Base-by-base conservation (phyloP, 2,888 invertebrate genomes). In the Andricus quercusramuli region DNA sequence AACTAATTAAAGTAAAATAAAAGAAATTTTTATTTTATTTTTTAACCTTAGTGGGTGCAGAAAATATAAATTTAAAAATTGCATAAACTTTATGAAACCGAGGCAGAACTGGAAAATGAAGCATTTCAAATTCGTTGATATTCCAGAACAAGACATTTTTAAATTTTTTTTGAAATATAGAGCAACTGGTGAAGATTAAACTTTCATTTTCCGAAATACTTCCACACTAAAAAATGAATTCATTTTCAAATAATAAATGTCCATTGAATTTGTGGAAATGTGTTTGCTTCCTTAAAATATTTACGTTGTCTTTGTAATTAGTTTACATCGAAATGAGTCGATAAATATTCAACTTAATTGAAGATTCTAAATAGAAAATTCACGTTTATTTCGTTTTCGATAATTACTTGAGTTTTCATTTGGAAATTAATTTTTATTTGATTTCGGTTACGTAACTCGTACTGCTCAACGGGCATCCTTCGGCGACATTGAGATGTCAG, bases 351-450 rank as follows among this genome's bases (percentile, higher is more conserved):
- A 44, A 2, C 13, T 68, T 47, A 22, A 68, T 68, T 41, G 68
- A 68, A 68, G 41, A 47, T 68, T 68, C 68, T 47, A 47, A 25
- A 25, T 44, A 68, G 11, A 13, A 47, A 17, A 47, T 22, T 29
- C 17, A 68, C 25, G 17, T 68, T 29, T 22, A 68, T 68, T 68
- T 68, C 47, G 62, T 47, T 79, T 81, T 51, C 78, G 66, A 84
- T 85, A 83, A 84, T 85, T 83, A 83, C 84, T 83, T 82, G 82
- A 85, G 80, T 83, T 85, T 78, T 37, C 77, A 82, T 68, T 83
- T 82, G 78, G 77, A 80, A 77, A 64, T 78, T 79, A 80, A 85
- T 82, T 81, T 83, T 29, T 64, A 44, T 78, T 78, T 78, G 44
- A 78, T 78, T 47, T 78, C 64, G 68, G 47, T 68, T 47, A 44